These are phyloP conservation scores for Scolopax mira DNA, from an alignment of 2,113 vertebrate genomes.

Conservation along the genomic window DNA sequence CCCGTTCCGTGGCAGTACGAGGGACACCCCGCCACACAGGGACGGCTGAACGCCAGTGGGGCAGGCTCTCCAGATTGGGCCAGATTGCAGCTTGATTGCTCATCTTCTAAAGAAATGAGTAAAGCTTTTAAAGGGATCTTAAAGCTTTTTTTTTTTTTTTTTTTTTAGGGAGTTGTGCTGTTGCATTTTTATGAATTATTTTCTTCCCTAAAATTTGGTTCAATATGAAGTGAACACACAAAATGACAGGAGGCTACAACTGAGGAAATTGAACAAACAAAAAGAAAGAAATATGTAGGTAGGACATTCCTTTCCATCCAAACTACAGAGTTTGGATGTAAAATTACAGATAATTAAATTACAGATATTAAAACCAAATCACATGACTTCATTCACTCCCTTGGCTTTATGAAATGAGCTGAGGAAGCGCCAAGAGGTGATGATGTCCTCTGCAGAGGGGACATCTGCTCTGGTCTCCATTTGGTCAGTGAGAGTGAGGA, in stretches of 20 bases:
- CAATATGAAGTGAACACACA: not conserved
- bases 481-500: not conserved
- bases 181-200: not conserved
- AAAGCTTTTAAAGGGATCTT: not conserved
- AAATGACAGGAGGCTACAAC: not conserved
- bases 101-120: not conserved
- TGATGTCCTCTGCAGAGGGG: not conserved
- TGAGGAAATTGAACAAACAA: not conserved
- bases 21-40: not conserved
- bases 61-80: not conserved
- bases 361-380: not conserved
- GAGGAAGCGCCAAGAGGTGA: not conserved
- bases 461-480: not conserved
- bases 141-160: not conserved
- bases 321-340: not conserved
- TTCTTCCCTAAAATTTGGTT: not conserved
- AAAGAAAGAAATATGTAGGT: not conserved
- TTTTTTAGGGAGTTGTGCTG: not conserved
- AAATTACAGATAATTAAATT: too few species aligned
- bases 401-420: not conserved
- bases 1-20: accelerated
- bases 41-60: not conserved
- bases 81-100: not conserved
- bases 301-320: not conserved
- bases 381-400: not conserved